phyloP scores from a whole-genome alignment of 1,140 invertebrate genomes.

The Diploscapter pachys region DNA sequence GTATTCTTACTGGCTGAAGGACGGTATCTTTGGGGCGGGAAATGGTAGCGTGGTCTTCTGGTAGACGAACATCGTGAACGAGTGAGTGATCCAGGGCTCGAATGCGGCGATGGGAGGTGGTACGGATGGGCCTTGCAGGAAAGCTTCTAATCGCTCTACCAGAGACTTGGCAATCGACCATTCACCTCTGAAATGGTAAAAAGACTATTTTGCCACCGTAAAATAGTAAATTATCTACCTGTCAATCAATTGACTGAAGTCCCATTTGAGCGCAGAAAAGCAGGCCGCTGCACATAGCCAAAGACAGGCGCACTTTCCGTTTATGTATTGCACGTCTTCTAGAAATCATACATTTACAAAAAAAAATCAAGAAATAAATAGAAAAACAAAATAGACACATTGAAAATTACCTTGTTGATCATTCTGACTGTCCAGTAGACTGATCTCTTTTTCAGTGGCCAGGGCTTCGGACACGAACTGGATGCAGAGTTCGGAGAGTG shows the following conservation, averaged over 20 bases:
- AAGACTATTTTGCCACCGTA: neutral
- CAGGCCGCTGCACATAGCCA: slow-evolving; percentile 31
- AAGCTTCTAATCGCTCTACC: slow-evolving; percentile 11
- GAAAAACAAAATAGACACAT: neutral
- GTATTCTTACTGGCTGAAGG: too few relatives aligned
- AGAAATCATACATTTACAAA: neutral
- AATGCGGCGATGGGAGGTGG: slow-evolving; percentile 11
- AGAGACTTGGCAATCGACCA: neutral
- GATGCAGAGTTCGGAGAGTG: neutral
- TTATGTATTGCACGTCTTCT: slow-evolving; percentile 12
- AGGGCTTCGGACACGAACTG: slow-evolving; percentile 32
- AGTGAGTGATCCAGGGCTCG: slow-evolving; percentile 13
- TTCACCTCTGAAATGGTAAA: slow-evolving; percentile 13
- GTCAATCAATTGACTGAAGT: slow-evolving; percentile 24
- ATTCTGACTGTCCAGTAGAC: slow-evolving; percentile 8
- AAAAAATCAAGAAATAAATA: neutral
- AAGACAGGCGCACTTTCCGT: slow-evolving; percentile 33
- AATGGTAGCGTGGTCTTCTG: neutral
- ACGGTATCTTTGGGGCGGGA: too few relatives aligned
- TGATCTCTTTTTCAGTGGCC: slow-evolving; percentile 5
- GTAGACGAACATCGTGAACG: slow-evolving; percentile 13
- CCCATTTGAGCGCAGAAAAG: slow-evolving; percentile 32
- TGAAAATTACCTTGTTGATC: neutral
- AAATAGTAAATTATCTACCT: slow-evolving; percentile 3
- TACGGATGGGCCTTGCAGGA: slow-evolving; percentile 16